Evolutionary conservation across 2,797 vertebrate species (phyloP), one percentile per base, ranked within the genome.

Genomic region (Sebastes iracundus): DNA sequence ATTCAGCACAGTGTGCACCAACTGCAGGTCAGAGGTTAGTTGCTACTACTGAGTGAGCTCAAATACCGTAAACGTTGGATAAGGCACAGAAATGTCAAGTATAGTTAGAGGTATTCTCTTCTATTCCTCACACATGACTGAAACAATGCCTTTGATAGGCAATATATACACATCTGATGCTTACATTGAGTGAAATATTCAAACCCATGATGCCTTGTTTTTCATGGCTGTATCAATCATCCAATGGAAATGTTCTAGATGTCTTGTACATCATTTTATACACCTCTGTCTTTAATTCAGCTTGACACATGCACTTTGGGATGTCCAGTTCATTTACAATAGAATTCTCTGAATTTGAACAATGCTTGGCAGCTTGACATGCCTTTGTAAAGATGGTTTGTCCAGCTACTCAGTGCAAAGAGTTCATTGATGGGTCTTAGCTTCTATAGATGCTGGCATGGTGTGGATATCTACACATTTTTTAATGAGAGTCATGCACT

Each of bases 341-440:
- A 22, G 30, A 61, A 77, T 35, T 60, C 30, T 28, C 20, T 69
- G 27, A 18, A 27, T 49, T 25, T 53, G 20, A 82, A 77, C 61
- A 52, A 72, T 81, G 66, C 20, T 78, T 81, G 83, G 69, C 82
- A 84, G 64, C 46, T 16, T 65, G 27, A 27, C 14, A 28, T 22
- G 2, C 2, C n/a, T 75, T 74, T 55, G 16, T 25, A 11, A 75
- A 32, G 62, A 79, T 38, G 33, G 55, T 79, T 25, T 49, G n/a
- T 83, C 77, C 77, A 78, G 53, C 42, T 64, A 60, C 69, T 62
- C 56, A 33, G 72, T 74, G 55, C 56, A 32, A 61, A 71, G 16
- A 61, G 70, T 82, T 71, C 3, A 52, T 42, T 75, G 25, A 42
- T 27, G 58, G 35, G 22, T 69, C 28, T 80, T 67, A 49, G 23